Evolutionary conservation across 1,140 invertebrate genomes (phyloP), one percentile per base, ranked within the genome.

Genomic region (Tetragnatha versicolor): DNA sequence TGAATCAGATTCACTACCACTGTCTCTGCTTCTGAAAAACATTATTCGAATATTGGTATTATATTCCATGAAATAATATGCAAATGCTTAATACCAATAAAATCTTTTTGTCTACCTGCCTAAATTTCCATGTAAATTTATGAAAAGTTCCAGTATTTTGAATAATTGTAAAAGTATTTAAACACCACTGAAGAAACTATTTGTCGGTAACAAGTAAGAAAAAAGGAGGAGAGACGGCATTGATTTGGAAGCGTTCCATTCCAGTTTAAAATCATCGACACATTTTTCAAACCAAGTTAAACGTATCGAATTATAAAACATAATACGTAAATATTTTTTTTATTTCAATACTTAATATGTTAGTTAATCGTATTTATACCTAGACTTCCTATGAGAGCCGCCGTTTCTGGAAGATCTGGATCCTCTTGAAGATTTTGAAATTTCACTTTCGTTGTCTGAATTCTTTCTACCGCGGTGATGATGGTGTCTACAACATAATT

Each of bases 401-500:
- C 58, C 58, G n/a, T 79, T 79, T 33, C 66, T 58, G 0, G 81
- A 81, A 45, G 81, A 82, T 27, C 90, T 91, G 1, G 91, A 93
- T 79, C 92, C 89, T 22, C 91, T 91, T 3, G 93, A 95, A 22
- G 92, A 90, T 65, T 92, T 90, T 0, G 93, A 95, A 47, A 94
- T 86, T 85, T 95, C 93, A 82, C 93, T 95, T 84, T 96, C 94
- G 79, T 93, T 94, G 84, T 96, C 94, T 1, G 94, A 95, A 79
- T 90, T 89, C 80, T 92, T 88, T 69, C 91, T 88, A 84, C 92
- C 93, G 58, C 92, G 90, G 83, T 91, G 92, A 82, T 91, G 90
- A n/a, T n/a, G n/a, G n/a, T n/a, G n/a, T n/a, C n/a, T n/a, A n/a
- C n/a, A n/a, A n/a, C n/a, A n/a, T n/a, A n/a, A n/a, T n/a, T n/a